These are phyloP conservation scores for Microtus pennsylvanicus DNA, from an alignment of 2,113 vertebrate species.

Conservation along the genomic window DNA sequence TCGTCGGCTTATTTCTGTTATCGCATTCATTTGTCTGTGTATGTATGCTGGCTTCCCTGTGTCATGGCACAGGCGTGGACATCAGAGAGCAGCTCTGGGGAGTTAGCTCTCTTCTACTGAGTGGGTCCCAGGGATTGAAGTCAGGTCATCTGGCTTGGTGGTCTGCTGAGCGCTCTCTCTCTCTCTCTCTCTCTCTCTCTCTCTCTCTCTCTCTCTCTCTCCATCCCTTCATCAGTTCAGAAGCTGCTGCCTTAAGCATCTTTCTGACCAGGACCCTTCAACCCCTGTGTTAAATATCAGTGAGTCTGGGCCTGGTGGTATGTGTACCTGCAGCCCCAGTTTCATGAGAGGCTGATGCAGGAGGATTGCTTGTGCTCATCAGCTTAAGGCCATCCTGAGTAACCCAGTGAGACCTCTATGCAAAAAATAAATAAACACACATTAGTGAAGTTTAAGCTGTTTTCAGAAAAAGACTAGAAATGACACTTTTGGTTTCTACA, in stretches of 20 bases:
- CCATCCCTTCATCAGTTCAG: accelerated
- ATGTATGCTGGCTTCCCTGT: neutral
- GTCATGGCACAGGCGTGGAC: too few relatives aligned
- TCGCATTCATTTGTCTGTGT: neutral
- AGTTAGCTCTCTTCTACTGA: too few relatives aligned
- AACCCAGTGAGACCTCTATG: neutral
- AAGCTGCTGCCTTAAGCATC: neutral
- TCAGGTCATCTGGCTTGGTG: neutral
- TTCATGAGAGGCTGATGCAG: neutral
- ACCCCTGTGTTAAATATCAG: neutral
- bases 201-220: neutral
- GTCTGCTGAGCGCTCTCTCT: neutral
- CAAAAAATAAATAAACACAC: neutral
- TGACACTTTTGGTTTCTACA: neutral
- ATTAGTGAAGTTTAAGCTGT: neutral
- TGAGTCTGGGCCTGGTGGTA: neutral
- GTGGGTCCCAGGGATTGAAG: neutral
- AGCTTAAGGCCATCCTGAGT: too few relatives aligned
- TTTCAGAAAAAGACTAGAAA: neutral
- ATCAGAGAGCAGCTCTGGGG: neutral
- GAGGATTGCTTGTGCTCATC: neutral
- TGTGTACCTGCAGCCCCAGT: neutral
- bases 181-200: too few relatives aligned
- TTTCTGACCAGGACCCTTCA: neutral
- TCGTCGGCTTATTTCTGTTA: neutral